phyloP scores from a whole-genome alignment of 2,888 invertebrate species.

The Hirtodrosophila cameraria region DNA sequence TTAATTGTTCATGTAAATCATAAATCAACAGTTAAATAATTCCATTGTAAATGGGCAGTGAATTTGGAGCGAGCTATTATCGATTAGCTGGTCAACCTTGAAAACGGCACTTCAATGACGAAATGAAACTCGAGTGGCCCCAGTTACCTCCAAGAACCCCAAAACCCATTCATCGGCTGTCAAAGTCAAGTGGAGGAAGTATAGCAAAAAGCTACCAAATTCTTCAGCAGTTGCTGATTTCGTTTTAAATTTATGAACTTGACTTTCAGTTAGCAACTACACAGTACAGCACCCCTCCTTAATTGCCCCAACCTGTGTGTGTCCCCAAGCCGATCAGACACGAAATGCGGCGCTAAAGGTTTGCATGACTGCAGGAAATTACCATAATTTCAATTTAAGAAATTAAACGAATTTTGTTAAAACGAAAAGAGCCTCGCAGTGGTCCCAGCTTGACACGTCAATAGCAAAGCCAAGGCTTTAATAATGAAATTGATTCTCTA shows the following conservation, averaged over 20 bases:
- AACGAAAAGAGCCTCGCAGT: constrained; percentile 47
- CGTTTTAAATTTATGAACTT: constrained; percentile 74
- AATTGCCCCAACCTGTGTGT: background rate
- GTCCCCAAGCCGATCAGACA: constrained; percentile 44
- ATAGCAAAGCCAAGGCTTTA: constrained; percentile 46
- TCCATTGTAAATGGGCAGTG: constrained; percentile 31
- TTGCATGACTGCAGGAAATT: constrained; percentile 80
- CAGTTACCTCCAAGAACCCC: constrained; percentile 15
- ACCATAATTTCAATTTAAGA: constrained; percentile 82
- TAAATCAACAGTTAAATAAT: constrained; percentile 67
- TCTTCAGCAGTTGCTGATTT: constrained; percentile 25
- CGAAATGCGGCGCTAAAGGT: constrained; percentile 63
- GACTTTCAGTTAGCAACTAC: constrained; percentile 68
- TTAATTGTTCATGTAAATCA: constrained; percentile 59
- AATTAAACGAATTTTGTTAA: constrained; percentile 73
- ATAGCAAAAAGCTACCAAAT: constrained; percentile 16
- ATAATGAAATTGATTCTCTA: constrained; percentile 46
- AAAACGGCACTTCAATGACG: constrained; percentile 45
- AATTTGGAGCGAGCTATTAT: constrained; percentile 39
- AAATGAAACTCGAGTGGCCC: constrained; percentile 8
- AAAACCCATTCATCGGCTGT: constrained; percentile 53
- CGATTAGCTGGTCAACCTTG: constrained; percentile 50
- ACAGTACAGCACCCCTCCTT: background rate
- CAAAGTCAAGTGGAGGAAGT: constrained; percentile 36
- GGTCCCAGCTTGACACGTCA: constrained; percentile 36